Evolutionary conservation across 2,113 vertebrate species (phyloP).

Genomic region (Talpa occidentalis): DNA sequence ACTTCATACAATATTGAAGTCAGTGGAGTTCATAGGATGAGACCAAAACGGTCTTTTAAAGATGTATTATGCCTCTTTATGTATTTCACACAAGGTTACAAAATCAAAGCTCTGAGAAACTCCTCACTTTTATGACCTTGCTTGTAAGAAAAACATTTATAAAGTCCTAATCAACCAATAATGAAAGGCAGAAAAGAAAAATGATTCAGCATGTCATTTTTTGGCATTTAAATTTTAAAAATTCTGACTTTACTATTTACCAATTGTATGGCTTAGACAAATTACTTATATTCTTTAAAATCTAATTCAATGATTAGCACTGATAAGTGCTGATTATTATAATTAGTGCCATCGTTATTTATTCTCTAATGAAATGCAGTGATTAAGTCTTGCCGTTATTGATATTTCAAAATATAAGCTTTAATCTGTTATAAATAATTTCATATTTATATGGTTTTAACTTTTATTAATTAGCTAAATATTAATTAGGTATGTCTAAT

Average conservation of each 20-base stretch:
- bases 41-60: not conserved
- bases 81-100: not conserved
- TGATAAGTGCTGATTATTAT: not conserved
- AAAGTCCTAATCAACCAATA: not conserved
- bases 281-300: not conserved
- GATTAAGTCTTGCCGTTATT: not conserved
- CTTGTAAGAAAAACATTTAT: not conserved
- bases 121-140: not conserved
- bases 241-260: not conserved
- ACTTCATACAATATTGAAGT: not conserved
- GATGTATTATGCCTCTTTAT: not conserved
- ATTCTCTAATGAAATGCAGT: slow-evolving; percentile 4
- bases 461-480: not conserved
- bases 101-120: not conserved
- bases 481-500: not conserved
- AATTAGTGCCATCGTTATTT: not conserved
- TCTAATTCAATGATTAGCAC: not conserved
- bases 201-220: not conserved
- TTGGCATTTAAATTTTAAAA: not conserved
- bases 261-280: not conserved
- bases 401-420: not conserved
- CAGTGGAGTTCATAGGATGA: not conserved
- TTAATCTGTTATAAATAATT: not conserved
- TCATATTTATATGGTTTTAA: not conserved
- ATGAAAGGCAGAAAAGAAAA: not conserved